A percentile compares a stretch with the other conserved stretches of the same genome.
phyloP scores from a whole-genome alignment of 2,797 vertebrate genomes.

The Danio kyathit region DNA sequence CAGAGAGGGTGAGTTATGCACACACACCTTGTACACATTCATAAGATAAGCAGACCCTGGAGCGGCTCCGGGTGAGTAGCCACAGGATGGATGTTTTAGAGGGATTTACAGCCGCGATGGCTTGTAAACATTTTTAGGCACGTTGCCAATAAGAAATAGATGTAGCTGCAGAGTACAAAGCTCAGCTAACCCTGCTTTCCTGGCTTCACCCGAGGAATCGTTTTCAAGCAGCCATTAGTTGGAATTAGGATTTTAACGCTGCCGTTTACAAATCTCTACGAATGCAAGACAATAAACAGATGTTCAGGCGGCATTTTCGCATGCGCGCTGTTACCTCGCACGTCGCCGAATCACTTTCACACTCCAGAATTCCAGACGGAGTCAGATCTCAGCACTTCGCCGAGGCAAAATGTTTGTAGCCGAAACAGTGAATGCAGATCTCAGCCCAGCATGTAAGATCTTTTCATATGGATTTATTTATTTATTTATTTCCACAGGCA shows the following conservation, averaged over 20 bases:
- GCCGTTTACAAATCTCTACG: slow-evolving; percentile 26
- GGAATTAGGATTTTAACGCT: slow-evolving; percentile 9
- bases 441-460: slow-evolving; percentile 33
- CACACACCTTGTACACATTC: slow-evolving; percentile 24
- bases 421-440: slow-evolving; percentile 16
- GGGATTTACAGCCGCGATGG: slow-evolving; percentile 37
- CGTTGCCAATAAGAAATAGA: slow-evolving; percentile 34
- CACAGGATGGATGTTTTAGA: slow-evolving; percentile 41
- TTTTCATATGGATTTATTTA: slow-evolving; percentile 34
- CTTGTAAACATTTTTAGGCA: slow-evolving; percentile 47
- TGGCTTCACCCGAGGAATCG: not conserved
- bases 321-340: slow-evolving; percentile 18
- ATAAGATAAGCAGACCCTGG: slow-evolving; percentile 48
- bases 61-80: slow-evolving; percentile 32
- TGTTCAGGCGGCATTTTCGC: slow-evolving; percentile 28
- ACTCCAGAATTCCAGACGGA: slow-evolving; percentile 40
- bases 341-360: slow-evolving; percentile 36
- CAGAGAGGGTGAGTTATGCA: slow-evolving; percentile 19
- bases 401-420: slow-evolving; percentile 37
- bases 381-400: slow-evolving; percentile 27
- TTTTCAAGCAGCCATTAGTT: slow-evolving; percentile 16
- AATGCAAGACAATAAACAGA: slow-evolving; percentile 37
- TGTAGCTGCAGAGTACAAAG: slow-evolving; percentile 17
- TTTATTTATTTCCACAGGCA: slow-evolving; percentile 29
- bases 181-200: not conserved